These are phyloP conservation scores for Apocheima hispidaria DNA, from an alignment of 2,888 invertebrate species.

Conservation along the genomic window DNA sequence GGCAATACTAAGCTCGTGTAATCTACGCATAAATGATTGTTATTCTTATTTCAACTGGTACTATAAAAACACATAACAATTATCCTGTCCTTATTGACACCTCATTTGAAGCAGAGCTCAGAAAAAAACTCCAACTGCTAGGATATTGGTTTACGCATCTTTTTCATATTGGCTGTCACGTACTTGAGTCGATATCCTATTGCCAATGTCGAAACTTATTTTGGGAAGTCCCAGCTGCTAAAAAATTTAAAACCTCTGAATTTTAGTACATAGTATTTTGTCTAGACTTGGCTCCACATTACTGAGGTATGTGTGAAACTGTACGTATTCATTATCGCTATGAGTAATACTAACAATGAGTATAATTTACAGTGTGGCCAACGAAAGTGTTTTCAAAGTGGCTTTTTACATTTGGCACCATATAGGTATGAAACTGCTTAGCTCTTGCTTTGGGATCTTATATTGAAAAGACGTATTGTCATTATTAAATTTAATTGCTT, in stretches of 20 bases:
- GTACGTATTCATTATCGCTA: too few species aligned
- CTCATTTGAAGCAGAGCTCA: conserved; percentile 22
- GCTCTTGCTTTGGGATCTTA: too few species aligned
- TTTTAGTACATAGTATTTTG: background rate
- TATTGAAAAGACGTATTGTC: too few species aligned
- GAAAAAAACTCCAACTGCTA: conserved; percentile 17
- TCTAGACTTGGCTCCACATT: too few species aligned
- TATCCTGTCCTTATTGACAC: conserved; percentile 31
- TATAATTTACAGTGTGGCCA: too few species aligned
- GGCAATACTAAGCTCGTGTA: background rate
- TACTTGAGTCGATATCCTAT: conserved; percentile 7
- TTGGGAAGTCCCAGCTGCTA: background rate
- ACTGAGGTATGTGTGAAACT: background rate
- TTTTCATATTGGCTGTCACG: conserved; percentile 1
- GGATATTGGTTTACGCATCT: conserved; percentile 11
- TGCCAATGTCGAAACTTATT: background rate
- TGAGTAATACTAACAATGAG: too few species aligned
- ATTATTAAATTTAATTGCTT: too few species aligned
- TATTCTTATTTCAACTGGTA: conserved; percentile 7
- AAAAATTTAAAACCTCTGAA: background rate
- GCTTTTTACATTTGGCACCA: too few species aligned
- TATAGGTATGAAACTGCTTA: too few species aligned
- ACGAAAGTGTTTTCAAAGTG: too few species aligned
- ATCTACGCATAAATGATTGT: background rate
- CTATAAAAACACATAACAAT: conserved; percentile 14